Percentiles rank a stretch among this genome's conserved stretches.
Conservation (phyloP, 1,140 invertebrate species). For the Berghia stephanieae region DNA sequence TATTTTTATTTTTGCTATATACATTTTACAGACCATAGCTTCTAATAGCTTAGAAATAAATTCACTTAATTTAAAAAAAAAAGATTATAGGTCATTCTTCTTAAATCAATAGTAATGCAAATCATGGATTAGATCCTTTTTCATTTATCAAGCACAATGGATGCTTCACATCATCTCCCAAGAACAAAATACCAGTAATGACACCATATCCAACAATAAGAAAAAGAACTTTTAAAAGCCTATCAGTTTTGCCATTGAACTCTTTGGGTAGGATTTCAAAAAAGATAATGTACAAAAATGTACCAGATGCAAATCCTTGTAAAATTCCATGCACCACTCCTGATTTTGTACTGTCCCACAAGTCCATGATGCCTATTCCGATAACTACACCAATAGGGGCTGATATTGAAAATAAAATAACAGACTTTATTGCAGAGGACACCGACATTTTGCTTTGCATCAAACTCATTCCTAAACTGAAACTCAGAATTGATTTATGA, state of each 20-base stretch:
- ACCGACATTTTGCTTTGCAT: constrained; percentile 74
- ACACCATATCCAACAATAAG: constrained; percentile 54
- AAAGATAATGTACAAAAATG: constrained; percentile 90
- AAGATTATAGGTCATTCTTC: no score
- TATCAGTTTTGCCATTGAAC: constrained; percentile 52
- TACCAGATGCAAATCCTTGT: constrained; percentile 84
- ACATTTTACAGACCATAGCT: no score
- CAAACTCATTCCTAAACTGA: constrained; percentile 73
- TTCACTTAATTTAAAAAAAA: no score
- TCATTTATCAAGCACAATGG: constrained; percentile 31
- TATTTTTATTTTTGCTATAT: no score
- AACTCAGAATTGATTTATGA: constrained; percentile 74
- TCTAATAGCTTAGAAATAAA: no score
- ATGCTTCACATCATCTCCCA: constrained; percentile 33
- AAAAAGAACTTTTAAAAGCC: constrained; percentile 57
- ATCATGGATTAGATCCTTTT: no score
- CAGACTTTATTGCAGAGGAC: constrained; percentile 61
- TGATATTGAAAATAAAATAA: constrained; percentile 73
- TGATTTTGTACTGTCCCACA: constrained; percentile 57
- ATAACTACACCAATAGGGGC: constrained; percentile 75
- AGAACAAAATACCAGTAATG: constrained; percentile 49
- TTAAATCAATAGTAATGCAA: no score
- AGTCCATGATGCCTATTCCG: constrained; percentile 70
- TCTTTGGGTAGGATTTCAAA: constrained; percentile 84
- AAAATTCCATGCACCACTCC: constrained; percentile 69